phyloP scores from a whole-genome alignment of 2,113 vertebrate genomes.

The Periophthalmodon schlosseri region DNA sequence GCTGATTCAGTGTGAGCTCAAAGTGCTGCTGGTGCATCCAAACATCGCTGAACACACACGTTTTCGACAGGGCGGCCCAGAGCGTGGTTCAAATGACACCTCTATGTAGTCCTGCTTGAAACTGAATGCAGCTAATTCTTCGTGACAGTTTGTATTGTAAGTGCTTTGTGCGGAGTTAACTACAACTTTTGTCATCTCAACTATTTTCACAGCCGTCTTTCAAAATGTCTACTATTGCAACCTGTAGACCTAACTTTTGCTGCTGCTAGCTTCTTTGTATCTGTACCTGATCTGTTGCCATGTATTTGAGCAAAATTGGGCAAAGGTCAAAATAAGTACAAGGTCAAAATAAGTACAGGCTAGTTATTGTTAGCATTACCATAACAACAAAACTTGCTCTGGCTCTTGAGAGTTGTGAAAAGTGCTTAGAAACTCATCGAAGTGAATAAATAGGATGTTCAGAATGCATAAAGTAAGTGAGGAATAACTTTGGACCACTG shows the following conservation, averaged over 20 bases:
- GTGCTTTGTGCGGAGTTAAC: background rate
- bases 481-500: no score
- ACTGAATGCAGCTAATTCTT: background rate
- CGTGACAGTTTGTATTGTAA: conserved; percentile 8
- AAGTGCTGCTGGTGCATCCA: conserved; percentile 2
- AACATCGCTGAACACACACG: background rate
- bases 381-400: no score
- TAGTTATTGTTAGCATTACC: no score
- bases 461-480: no score
- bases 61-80: background rate
- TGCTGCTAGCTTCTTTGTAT: background rate
- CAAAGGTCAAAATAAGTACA: no score
- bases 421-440: no score
- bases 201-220: background rate
- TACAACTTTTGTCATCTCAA: background rate
- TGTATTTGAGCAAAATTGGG: no score
- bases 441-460: no score
- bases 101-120: background rate
- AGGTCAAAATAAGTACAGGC: no score
- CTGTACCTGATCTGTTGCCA: no score
- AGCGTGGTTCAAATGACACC: background rate
- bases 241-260: background rate
- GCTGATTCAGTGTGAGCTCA: background rate
- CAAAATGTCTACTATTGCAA: background rate
- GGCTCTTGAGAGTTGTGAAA: no score